Base-by-base conservation (phyloP, 2,888 invertebrate species). In the Drosophila nr. fundita region DNA sequence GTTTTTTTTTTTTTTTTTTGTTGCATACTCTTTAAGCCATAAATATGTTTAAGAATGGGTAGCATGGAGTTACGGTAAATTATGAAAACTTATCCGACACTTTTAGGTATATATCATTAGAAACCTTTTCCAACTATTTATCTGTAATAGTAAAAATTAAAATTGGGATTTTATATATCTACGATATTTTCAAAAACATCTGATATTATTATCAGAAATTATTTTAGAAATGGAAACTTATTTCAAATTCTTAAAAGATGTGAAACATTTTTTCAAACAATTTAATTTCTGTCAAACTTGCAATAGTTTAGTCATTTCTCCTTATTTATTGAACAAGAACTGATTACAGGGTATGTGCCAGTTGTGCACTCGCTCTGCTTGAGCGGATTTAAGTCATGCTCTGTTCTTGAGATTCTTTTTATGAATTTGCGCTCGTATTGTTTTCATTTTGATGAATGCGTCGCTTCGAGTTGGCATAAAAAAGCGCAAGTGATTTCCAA, bases 401-500 rank as follows among this genome's bases (percentile, higher is more conserved):
- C 29, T 29, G 15, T 50, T 29, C 59, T 45, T 72, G 60, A 49
- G 62, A 73, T 65, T 80, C 64, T 65, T 64, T 63, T 68, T 75
- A 78, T 75, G 76, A 72, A 38, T 73, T 76, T 80, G 68, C 77
- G 65, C 58, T 74, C 67, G 74, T 71, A 78, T 77, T 80, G 81
- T 75, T 80, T 81, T 71, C 75, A 55, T 75, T 81, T 80, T 74
- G 70, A 78, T 80, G 78, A 81, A 78, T 78, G 66, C 71, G 36
- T 62, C 53, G 57, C 58, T 49, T 45, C 68, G 21, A 54, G 58
- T 60, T 64, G 68, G 73, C 78, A 70, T 73, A 65, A 78, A 77
- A 81, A 81, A 82, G 81, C 79, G 82, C 82, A 81, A 81, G 82
- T 81, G 81, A 79, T 82, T 81, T 68, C 42, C 66, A 70, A 66